phyloP scores from a whole-genome alignment of 2,888 invertebrate species.

The Drosophila mettleri region DNA sequence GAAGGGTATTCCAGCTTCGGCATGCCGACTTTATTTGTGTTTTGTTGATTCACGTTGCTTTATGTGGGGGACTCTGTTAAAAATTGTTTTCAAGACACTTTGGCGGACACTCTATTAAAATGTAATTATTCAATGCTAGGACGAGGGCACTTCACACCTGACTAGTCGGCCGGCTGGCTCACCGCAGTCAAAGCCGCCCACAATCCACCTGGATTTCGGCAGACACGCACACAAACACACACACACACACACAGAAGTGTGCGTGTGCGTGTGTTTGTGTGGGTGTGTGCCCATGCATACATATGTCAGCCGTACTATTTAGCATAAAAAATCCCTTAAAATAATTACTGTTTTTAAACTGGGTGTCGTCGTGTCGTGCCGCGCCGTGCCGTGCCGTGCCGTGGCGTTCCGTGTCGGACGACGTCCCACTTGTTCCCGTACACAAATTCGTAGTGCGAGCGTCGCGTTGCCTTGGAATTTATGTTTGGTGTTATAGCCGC shows the following conservation, averaged over 20 bases:
- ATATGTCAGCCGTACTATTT: conserved; percentile 55
- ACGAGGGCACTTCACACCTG: conserved; percentile 72
- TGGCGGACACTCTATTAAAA: conserved; percentile 78
- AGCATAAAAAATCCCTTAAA: conserved; percentile 81
- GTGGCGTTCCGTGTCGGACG: conserved; percentile 10
- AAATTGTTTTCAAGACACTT: conserved; percentile 72
- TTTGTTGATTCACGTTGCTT: conserved; percentile 2
- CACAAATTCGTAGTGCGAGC: conserved; percentile 71
- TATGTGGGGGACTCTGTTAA: conserved; percentile 26
- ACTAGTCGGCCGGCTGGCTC: conserved; percentile 25
- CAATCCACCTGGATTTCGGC: conserved; percentile 43
- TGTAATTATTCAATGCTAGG: conserved; percentile 81
- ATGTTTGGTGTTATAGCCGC: conserved; percentile 37
- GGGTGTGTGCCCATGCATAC: conserved; percentile 17
- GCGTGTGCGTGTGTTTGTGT: conserved; percentile 19
- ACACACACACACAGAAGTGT: neutral
- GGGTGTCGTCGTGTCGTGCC: conserved; percentile 3
- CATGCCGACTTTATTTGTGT: neutral
- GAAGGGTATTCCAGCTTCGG: neutral
- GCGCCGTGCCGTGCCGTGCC: too few relatives aligned
- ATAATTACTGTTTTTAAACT: conserved; percentile 77
- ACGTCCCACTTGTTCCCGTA: conserved; percentile 12
- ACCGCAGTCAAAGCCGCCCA: conserved; percentile 13
- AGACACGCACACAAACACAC: too few relatives aligned
- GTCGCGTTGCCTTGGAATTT: conserved; percentile 64